Evolutionary conservation across 2,888 invertebrate species (phyloP), one percentile per base, ranked within the genome.

Genomic region (Epistrophe grossulariae): DNA sequence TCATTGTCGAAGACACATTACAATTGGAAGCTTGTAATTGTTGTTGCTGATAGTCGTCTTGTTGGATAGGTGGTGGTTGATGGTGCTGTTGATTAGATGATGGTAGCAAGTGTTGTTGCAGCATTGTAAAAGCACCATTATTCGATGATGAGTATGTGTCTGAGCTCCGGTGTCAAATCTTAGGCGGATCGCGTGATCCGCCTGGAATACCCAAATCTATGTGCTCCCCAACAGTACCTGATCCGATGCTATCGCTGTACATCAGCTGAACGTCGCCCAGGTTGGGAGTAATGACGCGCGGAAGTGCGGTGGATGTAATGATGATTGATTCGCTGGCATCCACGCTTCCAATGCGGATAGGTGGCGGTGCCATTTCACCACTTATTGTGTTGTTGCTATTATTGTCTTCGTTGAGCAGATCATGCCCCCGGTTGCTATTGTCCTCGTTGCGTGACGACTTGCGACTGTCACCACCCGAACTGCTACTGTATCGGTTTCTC

Each of bases 111-210:
- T 77, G 66, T 57, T 85, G 82, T 76, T 77, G 84, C 55, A 79
- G 60, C 82, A 84, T 82, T 76, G 79, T 73, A 50, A 88, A 88
- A 85, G 76, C 83, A 85, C 88, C 91, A 84, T 91, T 90, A 82
- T 91, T 92, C 84, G 91, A 92, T 79, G 91, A 89, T 70, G 91
- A 91, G 87, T 91, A 92, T 71, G 91, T 91, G 79, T 92, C 91
- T 88, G 90, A 90, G 90, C 91, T 91, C 90, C 91, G 91, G 91
- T 93, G 93, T 93, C 93, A 93, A 91, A 93, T 93, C 89, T 92
- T 92, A 88, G 91, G 90, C 77, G 90, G 90, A 72, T 91, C 91
- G 79, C 91, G 91, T 73, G 90, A 91, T 73, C 89, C 91, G 71
- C 91, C 91, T 81, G 90, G 91, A 89, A 92, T 59, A 40, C 90